These are phyloP conservation scores for Sapajus apella DNA, from an alignment of 2,113 vertebrate species.

Conservation along the genomic window DNA sequence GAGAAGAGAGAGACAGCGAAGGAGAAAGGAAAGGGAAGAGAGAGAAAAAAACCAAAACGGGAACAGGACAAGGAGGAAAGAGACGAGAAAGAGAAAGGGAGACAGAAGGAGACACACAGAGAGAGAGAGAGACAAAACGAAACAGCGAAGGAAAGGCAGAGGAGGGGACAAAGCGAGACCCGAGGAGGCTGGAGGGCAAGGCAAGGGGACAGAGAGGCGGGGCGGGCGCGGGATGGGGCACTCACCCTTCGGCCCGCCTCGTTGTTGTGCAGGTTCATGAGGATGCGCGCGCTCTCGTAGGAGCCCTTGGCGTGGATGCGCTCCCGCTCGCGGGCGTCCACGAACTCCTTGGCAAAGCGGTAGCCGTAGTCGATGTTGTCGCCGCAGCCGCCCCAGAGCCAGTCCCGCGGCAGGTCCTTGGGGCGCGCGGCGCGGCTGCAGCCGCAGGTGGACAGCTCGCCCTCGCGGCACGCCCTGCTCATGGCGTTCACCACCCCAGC, in stretches of 20 bases:
- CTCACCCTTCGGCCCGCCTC: slow-evolving; percentile 96
- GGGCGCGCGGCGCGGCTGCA: slow-evolving; percentile 95
- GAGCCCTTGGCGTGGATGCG: slow-evolving; percentile 94
- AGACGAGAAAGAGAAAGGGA: background rate
- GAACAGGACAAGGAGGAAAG: too few relatives aligned
- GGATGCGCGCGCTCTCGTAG: slow-evolving; percentile 91
- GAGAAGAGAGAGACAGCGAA: too few relatives aligned
- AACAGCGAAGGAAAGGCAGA: background rate
- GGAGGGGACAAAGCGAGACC: background rate
- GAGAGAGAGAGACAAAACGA: background rate
- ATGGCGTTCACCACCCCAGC: slow-evolving; percentile 98
- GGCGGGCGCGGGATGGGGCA: background rate
- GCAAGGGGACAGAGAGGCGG: fast-evolving
- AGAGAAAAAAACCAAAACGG: background rate
- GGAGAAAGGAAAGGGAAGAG: too few relatives aligned
- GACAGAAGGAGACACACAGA: background rate
- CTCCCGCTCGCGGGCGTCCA: slow-evolving; percentile 96
- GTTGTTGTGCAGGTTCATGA: slow-evolving; percentile 99
- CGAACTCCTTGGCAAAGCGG: slow-evolving; percentile 97
- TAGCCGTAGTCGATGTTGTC: slow-evolving; percentile 98
- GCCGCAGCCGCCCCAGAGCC: slow-evolving; percentile 99
- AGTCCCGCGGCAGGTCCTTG: slow-evolving; percentile 96
- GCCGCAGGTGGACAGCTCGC: slow-evolving; percentile 97
- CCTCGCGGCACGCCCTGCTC: slow-evolving; percentile 97
- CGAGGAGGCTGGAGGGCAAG: background rate